Evolutionary conservation across 2,888 invertebrate genomes (phyloP).

Genomic region (Hoplodrina blanda): DNA sequence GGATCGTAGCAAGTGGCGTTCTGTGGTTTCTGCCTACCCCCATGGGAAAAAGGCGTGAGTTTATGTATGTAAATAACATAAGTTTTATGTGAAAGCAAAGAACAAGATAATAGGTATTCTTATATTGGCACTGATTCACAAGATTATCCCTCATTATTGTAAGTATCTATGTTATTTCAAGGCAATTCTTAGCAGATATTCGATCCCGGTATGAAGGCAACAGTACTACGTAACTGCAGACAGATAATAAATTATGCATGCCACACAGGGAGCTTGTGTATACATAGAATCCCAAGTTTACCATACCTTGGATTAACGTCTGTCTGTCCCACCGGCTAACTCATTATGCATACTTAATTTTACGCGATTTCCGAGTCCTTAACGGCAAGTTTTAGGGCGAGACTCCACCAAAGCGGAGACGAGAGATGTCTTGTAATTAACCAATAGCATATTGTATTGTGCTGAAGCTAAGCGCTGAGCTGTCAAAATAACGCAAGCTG

Average conservation of each 20-base stretch:
- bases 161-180: slow-evolving; percentile 66
- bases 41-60: no score
- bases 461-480: no score
- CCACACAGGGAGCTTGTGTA: slow-evolving; percentile 62
- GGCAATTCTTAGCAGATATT: slow-evolving; percentile 72
- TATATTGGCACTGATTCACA: slow-evolving; percentile 49
- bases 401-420: no score
- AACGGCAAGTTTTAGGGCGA: slow-evolving; percentile 72
- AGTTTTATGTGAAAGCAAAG: background rate
- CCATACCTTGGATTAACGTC: slow-evolving; percentile 70
- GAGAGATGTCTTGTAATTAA: no score
- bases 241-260: slow-evolving; percentile 72
- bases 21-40: no score
- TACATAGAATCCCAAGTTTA: slow-evolving; percentile 68
- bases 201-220: slow-evolving; percentile 74
- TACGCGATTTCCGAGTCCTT: slow-evolving; percentile 69
- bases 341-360: slow-evolving; percentile 78
- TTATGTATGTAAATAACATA: no score
- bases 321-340: slow-evolving; percentile 63
- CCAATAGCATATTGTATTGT: no score
- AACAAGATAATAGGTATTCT: background rate
- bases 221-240: slow-evolving; percentile 67
- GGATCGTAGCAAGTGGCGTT: no score
- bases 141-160: slow-evolving; percentile 60
- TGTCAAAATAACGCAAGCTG: no score